Conservation (phyloP, 2,797 vertebrate species). For the Tragelaphus oryx region DNA sequence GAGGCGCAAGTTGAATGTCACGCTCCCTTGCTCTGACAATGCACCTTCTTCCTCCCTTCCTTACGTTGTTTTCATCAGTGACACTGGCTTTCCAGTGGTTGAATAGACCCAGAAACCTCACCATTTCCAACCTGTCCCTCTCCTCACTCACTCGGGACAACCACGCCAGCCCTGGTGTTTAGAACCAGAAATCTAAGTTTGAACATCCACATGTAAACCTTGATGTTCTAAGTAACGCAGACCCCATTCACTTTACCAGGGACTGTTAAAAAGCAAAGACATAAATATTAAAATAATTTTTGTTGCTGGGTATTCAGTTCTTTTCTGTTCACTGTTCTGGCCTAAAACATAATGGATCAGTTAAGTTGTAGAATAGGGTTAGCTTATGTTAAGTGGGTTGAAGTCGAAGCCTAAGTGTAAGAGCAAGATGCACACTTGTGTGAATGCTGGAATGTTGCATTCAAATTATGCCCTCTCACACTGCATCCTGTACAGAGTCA, state of each 20-base stretch:
- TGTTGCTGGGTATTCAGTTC: neutral
- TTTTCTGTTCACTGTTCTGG: conserved; percentile 14
- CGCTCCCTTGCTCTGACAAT: neutral
- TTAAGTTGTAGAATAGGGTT: neutral
- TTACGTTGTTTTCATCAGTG: neutral
- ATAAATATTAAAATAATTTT: conserved; percentile 14
- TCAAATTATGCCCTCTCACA: neutral
- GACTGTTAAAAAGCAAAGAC: neutral
- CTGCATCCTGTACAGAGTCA: neutral
- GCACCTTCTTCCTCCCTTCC: neutral
- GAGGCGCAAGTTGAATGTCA: neutral
- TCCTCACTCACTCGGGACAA: neutral
- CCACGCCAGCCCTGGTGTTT: neutral
- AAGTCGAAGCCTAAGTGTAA: neutral
- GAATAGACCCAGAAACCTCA: no score
- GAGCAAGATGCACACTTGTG: neutral
- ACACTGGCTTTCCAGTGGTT: neutral
- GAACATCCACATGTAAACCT: neutral
- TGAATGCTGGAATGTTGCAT: neutral
- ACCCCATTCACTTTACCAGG: neutral
- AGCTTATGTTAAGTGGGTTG: neutral
- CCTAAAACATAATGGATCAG: neutral
- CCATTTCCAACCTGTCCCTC: neutral
- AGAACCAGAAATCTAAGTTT: neutral
- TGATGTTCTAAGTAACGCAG: neutral